A percentile compares a stretch with the other conserved stretches of the same genome.
These are phyloP conservation scores for Orthosia gothica DNA, from an alignment of 2,888 invertebrate species.

Conservation along the genomic window DNA sequence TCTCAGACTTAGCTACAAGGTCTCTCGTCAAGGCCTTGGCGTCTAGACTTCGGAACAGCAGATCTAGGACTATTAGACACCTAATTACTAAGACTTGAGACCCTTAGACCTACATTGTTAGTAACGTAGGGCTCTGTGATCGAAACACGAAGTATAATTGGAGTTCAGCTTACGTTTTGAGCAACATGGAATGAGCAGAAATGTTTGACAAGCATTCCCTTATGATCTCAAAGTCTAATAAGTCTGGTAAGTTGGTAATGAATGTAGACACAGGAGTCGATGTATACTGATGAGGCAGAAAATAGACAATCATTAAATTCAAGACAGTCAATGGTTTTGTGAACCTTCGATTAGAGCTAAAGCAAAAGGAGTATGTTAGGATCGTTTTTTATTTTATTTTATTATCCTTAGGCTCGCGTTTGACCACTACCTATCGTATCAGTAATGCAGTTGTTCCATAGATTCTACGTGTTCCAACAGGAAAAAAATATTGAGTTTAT, in stretches of 20 bases:
- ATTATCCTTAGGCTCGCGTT: no score
- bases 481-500: no score
- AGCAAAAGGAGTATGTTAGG: not conserved
- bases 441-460: no score
- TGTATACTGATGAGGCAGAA: slow-evolving; percentile 22
- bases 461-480: not conserved
- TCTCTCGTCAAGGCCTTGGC: slow-evolving; percentile 67
- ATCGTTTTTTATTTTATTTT: no score
- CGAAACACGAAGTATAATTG: slow-evolving; percentile 45
- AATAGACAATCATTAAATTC: slow-evolving; percentile 9
- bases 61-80: slow-evolving; percentile 57
- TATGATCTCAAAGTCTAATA: slow-evolving; percentile 38
- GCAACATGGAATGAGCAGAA: slow-evolving; percentile 20
- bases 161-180: not conserved
- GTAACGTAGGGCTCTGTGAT: slow-evolving; percentile 34
- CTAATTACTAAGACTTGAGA: slow-evolving; percentile 69
- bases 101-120: slow-evolving; percentile 37
- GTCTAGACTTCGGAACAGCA: slow-evolving; percentile 74
- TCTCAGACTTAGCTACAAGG: slow-evolving; percentile 69
- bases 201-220: slow-evolving; percentile 31
- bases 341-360: not conserved
- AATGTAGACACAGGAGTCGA: slow-evolving; percentile 29
- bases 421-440: no score
- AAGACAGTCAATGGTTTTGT: slow-evolving; percentile 1
- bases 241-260: slow-evolving; percentile 35